phyloP scores from a whole-genome alignment of 2,113 vertebrate species.

The Bothrops jararaca region DNA sequence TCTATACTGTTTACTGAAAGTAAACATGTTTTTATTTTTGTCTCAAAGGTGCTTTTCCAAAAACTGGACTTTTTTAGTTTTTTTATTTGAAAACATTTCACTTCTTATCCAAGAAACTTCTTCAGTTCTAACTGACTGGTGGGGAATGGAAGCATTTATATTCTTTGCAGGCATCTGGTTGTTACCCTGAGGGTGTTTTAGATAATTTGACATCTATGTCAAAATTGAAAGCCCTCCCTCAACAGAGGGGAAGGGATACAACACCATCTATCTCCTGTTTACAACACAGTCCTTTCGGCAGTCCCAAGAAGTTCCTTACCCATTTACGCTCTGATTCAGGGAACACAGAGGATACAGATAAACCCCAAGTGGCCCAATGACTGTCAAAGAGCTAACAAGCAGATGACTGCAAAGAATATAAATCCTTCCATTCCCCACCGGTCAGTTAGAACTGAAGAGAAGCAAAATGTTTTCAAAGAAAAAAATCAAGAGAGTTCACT shows the following conservation, averaged over 20 bases:
- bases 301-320: neutral
- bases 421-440: neutral
- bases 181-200: neutral
- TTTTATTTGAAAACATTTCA: neutral
- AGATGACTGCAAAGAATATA: neutral
- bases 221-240: neutral
- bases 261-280: neutral
- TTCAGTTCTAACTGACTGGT: neutral
- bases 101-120: neutral
- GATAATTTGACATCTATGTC: neutral
- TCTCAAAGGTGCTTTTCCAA: neutral
- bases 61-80: neutral
- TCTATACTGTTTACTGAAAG: neutral
- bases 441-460: neutral
- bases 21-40: neutral
- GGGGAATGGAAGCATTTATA: neutral
- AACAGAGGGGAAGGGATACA: neutral
- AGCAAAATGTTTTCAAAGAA: neutral
- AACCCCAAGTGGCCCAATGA: neutral
- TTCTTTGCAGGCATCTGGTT: neutral
- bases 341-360: neutral
- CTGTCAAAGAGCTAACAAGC: neutral
- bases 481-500: neutral
- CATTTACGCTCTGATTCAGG: neutral
- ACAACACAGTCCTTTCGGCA: neutral